These are phyloP conservation scores for Mareca strepera DNA, from an alignment of 2,797 vertebrate species.

Conservation along the genomic window DNA sequence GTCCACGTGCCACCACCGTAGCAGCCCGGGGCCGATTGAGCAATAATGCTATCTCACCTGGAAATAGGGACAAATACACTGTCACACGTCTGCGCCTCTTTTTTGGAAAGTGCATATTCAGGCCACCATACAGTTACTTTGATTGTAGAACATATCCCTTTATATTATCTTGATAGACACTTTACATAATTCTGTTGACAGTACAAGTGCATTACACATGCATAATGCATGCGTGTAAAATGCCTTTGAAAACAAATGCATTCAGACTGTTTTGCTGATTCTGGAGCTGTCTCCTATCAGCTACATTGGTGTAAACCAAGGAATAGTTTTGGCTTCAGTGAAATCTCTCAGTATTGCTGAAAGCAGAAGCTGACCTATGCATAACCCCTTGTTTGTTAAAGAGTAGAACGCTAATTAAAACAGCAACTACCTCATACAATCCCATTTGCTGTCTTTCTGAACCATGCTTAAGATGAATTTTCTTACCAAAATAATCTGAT, in stretches of 20 bases:
- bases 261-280: constrained; percentile 48
- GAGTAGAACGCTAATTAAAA: background rate
- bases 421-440: background rate
- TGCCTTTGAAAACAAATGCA: constrained; percentile 50
- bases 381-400: background rate
- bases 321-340: background rate
- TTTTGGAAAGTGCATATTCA: background rate
- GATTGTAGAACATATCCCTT: constrained; percentile 3
- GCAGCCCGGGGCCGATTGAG: constrained; percentile 92
- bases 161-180: constrained; percentile 12
- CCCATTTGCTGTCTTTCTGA: background rate
- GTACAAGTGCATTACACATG: constrained; percentile 41
- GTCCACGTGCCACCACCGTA: constrained; percentile 92
- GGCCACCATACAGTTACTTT: background rate
- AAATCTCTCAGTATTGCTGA: background rate
- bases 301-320: constrained; percentile 11
- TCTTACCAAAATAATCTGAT: constrained; percentile 97
- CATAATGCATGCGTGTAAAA: constrained; percentile 66
- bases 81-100: background rate
- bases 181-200: constrained; percentile 56
- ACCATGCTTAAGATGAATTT: background rate
- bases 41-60: constrained; percentile 93
- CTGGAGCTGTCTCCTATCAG: constrained; percentile 46
- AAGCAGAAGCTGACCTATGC: background rate
- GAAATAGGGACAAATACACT: background rate